Percentiles rank a stretch among this genome's conserved stretches.
Evolutionary conservation across 2,113 vertebrate species (phyloP).

Genomic region (Carettochelys insculpta): DNA sequence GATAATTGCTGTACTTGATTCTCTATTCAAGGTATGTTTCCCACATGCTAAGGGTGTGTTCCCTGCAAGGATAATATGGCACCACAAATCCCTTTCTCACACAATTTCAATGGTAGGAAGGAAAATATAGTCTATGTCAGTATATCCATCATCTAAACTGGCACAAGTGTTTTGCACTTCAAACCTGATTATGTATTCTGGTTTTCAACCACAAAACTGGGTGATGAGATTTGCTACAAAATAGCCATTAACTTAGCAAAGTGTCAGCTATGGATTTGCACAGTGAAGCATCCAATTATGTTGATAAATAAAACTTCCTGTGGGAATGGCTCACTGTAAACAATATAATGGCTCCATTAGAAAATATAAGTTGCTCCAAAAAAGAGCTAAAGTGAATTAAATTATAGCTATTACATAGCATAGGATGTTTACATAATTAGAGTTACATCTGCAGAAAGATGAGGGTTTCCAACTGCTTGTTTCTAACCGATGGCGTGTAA

Average conservation of each 20-base stretch:
- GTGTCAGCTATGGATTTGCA: not conserved
- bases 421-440: not conserved
- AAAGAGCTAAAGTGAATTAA: conserved; percentile 17
- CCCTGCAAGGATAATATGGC: conserved; percentile 61
- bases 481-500: conserved; percentile 23
- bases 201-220: conserved; percentile 42
- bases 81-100: conserved; percentile 67
- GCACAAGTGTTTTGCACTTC: not conserved
- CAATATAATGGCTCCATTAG: not conserved
- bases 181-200: conserved; percentile 21
- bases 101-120: conserved; percentile 76
- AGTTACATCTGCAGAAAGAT: not conserved
- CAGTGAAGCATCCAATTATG: not conserved
- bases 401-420: conserved; percentile 1
- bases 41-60: conserved; percentile 64
- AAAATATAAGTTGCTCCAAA: not conserved
- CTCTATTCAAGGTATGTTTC: conserved; percentile 54
- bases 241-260: conserved; percentile 16
- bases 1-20: conserved; percentile 31
- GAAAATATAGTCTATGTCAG: conserved; percentile 56
- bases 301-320: conserved; percentile 43
- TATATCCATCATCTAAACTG: conserved; percentile 67
- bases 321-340: conserved; percentile 13
- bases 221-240: conserved; percentile 57
- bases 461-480: conserved; percentile 18